Percentiles rank a stretch among this genome's conserved stretches.
Conservation (phyloP, 1,140 invertebrate genomes). For the Lepidotrigona ventralis region DNA sequence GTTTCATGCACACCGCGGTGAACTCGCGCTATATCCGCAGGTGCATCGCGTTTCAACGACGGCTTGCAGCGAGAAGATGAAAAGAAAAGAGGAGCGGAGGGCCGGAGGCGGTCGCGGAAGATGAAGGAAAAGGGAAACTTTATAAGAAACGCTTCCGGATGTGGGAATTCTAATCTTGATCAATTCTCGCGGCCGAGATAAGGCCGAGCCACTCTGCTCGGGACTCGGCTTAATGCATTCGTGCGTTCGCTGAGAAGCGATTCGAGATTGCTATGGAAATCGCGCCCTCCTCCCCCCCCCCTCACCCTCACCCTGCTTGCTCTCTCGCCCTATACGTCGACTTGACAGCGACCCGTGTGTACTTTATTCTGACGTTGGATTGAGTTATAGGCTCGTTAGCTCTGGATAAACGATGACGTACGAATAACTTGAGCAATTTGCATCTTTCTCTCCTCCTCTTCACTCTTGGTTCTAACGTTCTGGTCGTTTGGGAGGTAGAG, state of each 20-base stretch:
- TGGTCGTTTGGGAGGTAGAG: not conserved
- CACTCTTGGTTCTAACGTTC: not conserved
- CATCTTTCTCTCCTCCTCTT: not conserved
- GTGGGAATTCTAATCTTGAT: conserved; percentile 59
- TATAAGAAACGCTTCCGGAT: conserved; percentile 60
- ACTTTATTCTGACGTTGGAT: conserved; percentile 15
- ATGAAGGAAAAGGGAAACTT: conserved; percentile 56
- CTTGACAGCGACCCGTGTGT: conserved; percentile 12
- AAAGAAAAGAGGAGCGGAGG: not conserved
- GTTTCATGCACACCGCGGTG: not conserved
- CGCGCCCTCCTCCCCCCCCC: not conserved
- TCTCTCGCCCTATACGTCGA: not conserved
- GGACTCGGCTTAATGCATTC: conserved; percentile 18
- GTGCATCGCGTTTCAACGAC: conserved; percentile 56
- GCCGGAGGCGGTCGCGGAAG: conserved; percentile 53
- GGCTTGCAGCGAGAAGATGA: conserved; percentile 6
- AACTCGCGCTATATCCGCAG: not conserved
- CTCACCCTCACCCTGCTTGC: too few relatives aligned
- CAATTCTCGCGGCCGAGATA: conserved; percentile 50
- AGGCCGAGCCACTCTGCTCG: not conserved
- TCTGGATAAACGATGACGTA: not conserved
- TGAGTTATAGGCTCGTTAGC: conserved; percentile 27
- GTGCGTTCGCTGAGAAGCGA: conserved; percentile 40
- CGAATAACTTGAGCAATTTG: not conserved
- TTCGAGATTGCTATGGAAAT: conserved; percentile 47